Evolutionary conservation across 2,113 vertebrate species (phyloP).

Genomic region (Passer domesticus): DNA sequence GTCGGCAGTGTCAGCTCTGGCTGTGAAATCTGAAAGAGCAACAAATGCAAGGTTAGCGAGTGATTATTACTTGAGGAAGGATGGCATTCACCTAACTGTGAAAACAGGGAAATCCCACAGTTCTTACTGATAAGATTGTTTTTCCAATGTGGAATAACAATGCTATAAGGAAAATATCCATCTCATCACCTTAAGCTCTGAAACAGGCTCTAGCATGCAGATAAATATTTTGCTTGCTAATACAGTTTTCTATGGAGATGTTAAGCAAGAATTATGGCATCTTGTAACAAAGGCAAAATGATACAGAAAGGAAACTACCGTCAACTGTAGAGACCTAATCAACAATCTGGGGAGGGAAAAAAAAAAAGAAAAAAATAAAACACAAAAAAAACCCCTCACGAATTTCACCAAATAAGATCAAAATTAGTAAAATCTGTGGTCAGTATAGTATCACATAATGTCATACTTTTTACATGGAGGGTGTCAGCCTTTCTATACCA

Average conservation of each 20-base stretch:
- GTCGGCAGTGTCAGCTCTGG: constrained; percentile 41
- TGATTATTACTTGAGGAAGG: constrained; percentile 43
- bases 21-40: constrained; percentile 43
- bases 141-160: not conserved
- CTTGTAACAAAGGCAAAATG: not conserved
- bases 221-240: not conserved
- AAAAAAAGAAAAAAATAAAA: not conserved
- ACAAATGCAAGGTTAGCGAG: constrained; percentile 56
- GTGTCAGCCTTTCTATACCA: not conserved
- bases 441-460: not conserved
- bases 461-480: not conserved
- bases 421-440: not conserved
- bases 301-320: not conserved
- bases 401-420: not conserved
- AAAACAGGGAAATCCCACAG: constrained; percentile 40
- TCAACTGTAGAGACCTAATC: not conserved
- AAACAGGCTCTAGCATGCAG: not conserved
- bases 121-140: constrained; percentile 29
- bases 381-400: too few species aligned
- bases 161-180: not conserved
- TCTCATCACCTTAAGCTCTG: not conserved
- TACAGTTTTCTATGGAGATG: not conserved
- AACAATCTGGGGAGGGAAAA: accelerated
- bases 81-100: constrained; percentile 30
- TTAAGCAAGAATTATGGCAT: not conserved